Percentiles rank a stretch among this genome's conserved stretches.
These are phyloP conservation scores for Cylloceria caligata DNA, from an alignment of 2,888 invertebrate genomes.

Conservation along the genomic window DNA sequence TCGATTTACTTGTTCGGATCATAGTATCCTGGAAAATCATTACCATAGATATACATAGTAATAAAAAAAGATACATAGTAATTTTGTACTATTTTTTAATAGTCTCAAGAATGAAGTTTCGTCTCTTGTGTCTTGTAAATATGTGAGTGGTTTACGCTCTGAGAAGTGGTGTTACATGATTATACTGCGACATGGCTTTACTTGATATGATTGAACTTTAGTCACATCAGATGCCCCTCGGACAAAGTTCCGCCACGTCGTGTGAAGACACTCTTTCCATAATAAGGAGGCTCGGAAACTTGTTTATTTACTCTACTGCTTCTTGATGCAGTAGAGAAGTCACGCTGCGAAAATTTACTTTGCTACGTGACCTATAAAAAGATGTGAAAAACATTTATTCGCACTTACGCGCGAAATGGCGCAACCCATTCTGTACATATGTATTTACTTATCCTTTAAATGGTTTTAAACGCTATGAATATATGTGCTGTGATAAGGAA, in stretches of 20 bases:
- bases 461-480: too few relatives aligned
- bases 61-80: too few relatives aligned
- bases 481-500: too few relatives aligned
- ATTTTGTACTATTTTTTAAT: background rate
- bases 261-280: constrained; percentile 40
- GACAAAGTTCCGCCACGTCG: constrained; percentile 44
- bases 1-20: too few relatives aligned
- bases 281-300: constrained; percentile 6
- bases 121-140: constrained; percentile 59
- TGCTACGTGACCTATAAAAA: background rate
- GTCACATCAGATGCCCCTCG: constrained; percentile 49
- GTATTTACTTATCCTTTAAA: too few relatives aligned
- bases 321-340: background rate
- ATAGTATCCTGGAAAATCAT: too few relatives aligned
- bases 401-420: too few relatives aligned
- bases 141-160: constrained; percentile 25
- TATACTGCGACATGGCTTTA: background rate
- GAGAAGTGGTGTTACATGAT: constrained; percentile 34
- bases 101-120: constrained; percentile 36
- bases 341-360: background rate
- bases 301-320: constrained; percentile 17
- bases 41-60: too few relatives aligned
- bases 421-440: too few relatives aligned
- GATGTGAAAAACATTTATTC: too few relatives aligned
- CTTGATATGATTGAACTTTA: constrained; percentile 60